Evolutionary conservation across 2,797 vertebrate genomes (phyloP).

Genomic region (Cheirogaleus major): DNA sequence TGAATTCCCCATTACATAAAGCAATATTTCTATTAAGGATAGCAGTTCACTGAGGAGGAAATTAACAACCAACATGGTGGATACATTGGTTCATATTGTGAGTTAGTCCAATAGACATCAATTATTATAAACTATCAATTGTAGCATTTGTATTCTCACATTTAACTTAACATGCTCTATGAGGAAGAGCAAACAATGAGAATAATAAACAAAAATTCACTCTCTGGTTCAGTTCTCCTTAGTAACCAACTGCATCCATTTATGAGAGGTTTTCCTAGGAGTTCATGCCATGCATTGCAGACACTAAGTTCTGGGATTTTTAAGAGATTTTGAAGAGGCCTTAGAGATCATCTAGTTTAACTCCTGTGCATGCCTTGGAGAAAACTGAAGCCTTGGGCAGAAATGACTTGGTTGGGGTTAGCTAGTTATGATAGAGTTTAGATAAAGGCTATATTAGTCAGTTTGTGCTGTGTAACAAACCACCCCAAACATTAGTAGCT

Average conservation of each 20-base stretch:
- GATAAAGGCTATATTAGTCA: background rate
- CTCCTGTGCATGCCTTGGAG: background rate
- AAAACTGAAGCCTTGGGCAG: background rate
- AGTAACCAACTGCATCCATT: background rate
- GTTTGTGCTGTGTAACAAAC: background rate
- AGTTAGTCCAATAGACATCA: background rate
- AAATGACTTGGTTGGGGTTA: background rate
- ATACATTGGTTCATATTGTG: background rate
- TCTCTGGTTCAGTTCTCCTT: background rate
- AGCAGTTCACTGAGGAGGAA: background rate
- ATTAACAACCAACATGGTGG: background rate
- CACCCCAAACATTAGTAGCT: background rate
- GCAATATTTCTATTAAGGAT: conserved; percentile 1
- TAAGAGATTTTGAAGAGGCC: background rate
- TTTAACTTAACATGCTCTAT: conserved; percentile 30
- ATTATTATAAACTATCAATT: background rate
- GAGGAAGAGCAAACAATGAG: background rate
- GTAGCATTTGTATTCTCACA: background rate
- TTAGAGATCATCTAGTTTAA: background rate
- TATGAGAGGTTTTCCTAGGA: background rate
- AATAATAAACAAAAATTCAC: background rate
- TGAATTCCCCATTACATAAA: background rate
- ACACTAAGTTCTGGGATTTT: background rate
- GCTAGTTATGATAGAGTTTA: background rate
- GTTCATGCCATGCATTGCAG: background rate